Percentiles rank a stretch among this genome's conserved stretches.
These are phyloP conservation scores for Pseudorhombus dupliciocellatus DNA, from an alignment of 2,113 vertebrate species.

Conservation along the genomic window DNA sequence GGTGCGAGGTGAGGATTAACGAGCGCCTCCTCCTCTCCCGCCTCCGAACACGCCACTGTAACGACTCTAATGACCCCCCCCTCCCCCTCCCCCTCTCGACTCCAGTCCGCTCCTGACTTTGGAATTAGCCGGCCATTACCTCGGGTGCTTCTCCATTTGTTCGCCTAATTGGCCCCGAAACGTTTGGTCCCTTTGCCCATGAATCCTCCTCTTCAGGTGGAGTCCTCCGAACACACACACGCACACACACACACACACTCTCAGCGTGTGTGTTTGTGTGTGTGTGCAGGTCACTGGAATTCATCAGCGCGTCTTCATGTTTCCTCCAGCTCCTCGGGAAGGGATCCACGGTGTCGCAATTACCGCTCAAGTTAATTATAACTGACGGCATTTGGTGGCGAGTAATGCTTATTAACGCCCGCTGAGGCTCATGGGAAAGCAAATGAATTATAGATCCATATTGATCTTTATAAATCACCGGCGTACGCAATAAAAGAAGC, in stretches of 20 bases:
- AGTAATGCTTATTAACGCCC: constrained; percentile 39
- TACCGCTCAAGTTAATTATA: constrained; percentile 39
- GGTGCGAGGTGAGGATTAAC: constrained; percentile 62
- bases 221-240: too few species aligned
- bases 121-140: constrained; percentile 67
- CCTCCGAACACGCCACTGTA: constrained; percentile 77
- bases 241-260: not conserved
- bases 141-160: constrained; percentile 59
- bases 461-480: constrained; percentile 49
- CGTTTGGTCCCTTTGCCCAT: constrained; percentile 40
- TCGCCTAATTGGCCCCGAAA: constrained; percentile 63
- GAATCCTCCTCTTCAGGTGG: constrained; percentile 31
- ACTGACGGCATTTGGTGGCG: constrained; percentile 29
- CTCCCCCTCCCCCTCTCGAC: constrained; percentile 31
- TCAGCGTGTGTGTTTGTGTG: not conserved
- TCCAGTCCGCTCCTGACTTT: constrained; percentile 55
- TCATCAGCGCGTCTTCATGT: constrained; percentile 3
- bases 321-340: not conserved
- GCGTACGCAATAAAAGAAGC: constrained; percentile 17
- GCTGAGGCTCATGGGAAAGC: constrained; percentile 2
- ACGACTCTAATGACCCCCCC: constrained; percentile 72
- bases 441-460: constrained; percentile 42
- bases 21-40: constrained; percentile 44
- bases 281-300: constrained; percentile 22
- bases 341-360: not conserved